These are phyloP conservation scores for Elgonia sp. DNA, from an alignment of 2,888 invertebrate species.

Conservation along the genomic window DNA sequence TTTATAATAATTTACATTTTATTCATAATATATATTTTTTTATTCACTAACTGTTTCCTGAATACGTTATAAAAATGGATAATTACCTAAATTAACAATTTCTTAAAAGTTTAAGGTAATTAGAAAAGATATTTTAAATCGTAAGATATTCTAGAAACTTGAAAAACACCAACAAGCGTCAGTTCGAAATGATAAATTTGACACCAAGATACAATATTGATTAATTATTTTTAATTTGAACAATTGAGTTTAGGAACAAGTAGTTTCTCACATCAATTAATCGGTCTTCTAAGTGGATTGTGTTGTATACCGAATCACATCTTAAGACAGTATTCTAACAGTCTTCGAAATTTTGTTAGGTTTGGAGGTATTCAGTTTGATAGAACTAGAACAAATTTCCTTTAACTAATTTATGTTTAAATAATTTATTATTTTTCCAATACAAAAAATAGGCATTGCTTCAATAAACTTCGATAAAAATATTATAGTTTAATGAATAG, in stretches of 20 bases:
- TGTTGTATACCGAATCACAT: slow-evolving; percentile 68
- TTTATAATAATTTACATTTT: too few relatives aligned
- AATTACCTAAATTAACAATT: too few relatives aligned
- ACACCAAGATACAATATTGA: slow-evolving; percentile 30
- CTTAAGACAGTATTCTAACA: slow-evolving; percentile 61
- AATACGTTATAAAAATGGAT: too few relatives aligned
- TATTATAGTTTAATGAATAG: too few relatives aligned
- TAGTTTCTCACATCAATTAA: slow-evolving; percentile 71
- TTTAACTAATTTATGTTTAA: not conserved
- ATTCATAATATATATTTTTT: too few relatives aligned
- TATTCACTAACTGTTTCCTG: too few relatives aligned
- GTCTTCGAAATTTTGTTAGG: slow-evolving; percentile 58
- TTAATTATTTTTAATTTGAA: slow-evolving; percentile 70
- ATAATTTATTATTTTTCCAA: too few relatives aligned
- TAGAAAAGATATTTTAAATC: too few relatives aligned
- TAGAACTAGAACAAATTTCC: slow-evolving; percentile 1
- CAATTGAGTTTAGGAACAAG: slow-evolving; percentile 64
- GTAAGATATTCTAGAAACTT: not conserved
- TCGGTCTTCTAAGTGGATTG: slow-evolving; percentile 72
- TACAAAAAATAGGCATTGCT: too few relatives aligned
- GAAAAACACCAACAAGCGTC: not conserved
- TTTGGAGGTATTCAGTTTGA: slow-evolving; percentile 8
- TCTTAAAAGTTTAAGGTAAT: too few relatives aligned
- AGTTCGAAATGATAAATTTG: slow-evolving; percentile 32
- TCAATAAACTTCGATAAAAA: too few relatives aligned